A percentile compares a stretch with the other conserved stretches of the same genome.
These are phyloP conservation scores for Microcebus lehilahytsara DNA, from an alignment of 2,113 vertebrate genomes.

Conservation along the genomic window DNA sequence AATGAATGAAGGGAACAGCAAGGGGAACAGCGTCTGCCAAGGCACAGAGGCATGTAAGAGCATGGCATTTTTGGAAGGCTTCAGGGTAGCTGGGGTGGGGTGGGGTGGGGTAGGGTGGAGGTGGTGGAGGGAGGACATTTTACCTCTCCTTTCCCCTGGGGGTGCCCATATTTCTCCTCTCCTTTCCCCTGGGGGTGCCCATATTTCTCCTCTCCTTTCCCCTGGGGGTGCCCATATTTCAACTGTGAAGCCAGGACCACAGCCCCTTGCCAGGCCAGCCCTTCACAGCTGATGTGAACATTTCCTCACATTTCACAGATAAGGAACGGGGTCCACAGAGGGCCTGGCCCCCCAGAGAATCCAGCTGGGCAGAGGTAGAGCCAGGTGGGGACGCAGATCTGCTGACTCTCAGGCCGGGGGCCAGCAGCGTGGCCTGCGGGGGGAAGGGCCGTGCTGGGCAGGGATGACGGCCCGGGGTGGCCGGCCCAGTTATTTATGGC, in stretches of 20 bases:
- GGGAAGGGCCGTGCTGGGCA: background rate
- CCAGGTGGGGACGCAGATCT: background rate
- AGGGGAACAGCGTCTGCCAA: background rate
- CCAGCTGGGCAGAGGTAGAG: too few relatives aligned
- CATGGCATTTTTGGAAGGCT: background rate
- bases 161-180: background rate
- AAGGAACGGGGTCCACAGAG: background rate
- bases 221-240: background rate
- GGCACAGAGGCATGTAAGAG: background rate
- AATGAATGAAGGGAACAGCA: background rate
- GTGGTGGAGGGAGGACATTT: background rate
- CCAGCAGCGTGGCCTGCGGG: fast-evolving
- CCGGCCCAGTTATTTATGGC: slow-evolving; percentile 38
- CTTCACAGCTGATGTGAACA: background rate
- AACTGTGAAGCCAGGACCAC: background rate
- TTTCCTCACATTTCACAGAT: background rate
- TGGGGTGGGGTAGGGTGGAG: background rate
- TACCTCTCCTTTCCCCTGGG: background rate
- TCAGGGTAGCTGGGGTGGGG: background rate
- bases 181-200: too few relatives aligned
- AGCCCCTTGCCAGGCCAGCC: background rate
- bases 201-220: background rate
- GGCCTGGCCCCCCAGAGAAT: background rate
- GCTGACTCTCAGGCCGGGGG: background rate
- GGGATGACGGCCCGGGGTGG: background rate